A percentile compares a stretch with the other conserved stretches of the same genome.
phyloP scores from a whole-genome alignment of 2,797 vertebrate genomes.

The Crenuchus spilurus region DNA sequence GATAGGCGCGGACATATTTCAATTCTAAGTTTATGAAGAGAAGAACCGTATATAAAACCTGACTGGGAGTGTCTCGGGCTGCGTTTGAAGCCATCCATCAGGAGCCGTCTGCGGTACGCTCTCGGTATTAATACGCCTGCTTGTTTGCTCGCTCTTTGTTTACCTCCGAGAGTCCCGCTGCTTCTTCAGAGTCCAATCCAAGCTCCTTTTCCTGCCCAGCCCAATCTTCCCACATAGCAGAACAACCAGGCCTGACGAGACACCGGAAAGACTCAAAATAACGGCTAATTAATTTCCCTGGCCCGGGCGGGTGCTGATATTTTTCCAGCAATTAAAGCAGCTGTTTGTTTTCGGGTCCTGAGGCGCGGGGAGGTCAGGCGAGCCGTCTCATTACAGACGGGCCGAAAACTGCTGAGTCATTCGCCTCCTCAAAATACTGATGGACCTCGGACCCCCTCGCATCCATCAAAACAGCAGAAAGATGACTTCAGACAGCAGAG shows the following conservation, averaged over 20 bases:
- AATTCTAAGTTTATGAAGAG: conserved; percentile 36
- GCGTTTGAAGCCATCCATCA: conserved; percentile 32
- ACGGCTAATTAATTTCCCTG: conserved; percentile 58
- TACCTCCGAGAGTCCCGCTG: not conserved
- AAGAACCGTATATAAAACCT: conserved; percentile 21
- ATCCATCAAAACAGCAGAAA: not conserved
- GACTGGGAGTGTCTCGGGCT: conserved; percentile 28
- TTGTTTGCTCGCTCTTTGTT: not conserved
- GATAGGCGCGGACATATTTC: conserved; percentile 30
- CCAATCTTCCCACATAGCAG: not conserved
- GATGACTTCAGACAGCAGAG: not conserved
- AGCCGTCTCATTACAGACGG: conserved; percentile 66
- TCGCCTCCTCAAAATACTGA: conserved; percentile 29
- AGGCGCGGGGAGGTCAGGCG: conserved; percentile 63
- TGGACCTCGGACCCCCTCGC: not conserved
- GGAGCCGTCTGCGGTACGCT: not conserved
- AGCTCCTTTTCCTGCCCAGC: not conserved
- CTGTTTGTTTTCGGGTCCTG: conserved; percentile 63
- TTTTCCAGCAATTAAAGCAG: conserved; percentile 63
- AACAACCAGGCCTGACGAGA: conserved; percentile 1
- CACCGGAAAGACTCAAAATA: conserved; percentile 1
- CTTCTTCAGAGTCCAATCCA: not conserved
- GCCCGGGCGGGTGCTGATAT: conserved; percentile 37
- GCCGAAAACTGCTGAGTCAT: conserved; percentile 66
- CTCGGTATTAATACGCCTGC: conserved; percentile 16